Evolutionary conservation across 2,797 vertebrate genomes (phyloP).

Genomic region (Parauchenoglanis ngamensis): DNA sequence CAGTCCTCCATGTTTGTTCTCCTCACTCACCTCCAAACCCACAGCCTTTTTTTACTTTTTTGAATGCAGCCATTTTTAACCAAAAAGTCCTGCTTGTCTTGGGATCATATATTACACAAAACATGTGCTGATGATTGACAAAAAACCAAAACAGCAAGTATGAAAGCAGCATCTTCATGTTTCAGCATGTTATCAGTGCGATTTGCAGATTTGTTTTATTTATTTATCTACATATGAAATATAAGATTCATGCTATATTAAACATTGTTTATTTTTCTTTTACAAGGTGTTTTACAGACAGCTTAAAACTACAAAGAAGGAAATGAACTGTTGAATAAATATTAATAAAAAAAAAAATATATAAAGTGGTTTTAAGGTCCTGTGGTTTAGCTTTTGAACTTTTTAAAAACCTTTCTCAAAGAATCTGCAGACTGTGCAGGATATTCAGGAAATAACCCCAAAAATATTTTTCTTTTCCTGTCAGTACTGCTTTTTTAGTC

Average conservation of each 20-base stretch:
- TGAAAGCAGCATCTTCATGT: neutral
- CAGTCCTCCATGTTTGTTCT: neutral
- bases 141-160: neutral
- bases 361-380: neutral
- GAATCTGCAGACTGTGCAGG: slow-evolving; percentile 1
- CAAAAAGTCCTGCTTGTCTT: neutral
- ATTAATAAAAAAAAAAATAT: neutral
- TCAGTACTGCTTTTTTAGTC: slow-evolving; percentile 24
- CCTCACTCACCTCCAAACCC: neutral
- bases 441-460: slow-evolving; percentile 12
- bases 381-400: neutral
- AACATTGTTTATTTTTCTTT: neutral
- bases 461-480: slow-evolving; percentile 26
- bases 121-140: neutral
- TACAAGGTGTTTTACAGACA: neutral
- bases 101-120: neutral
- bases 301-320: neutral
- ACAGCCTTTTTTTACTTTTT: neutral
- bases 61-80: neutral
- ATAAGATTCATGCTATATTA: neutral
- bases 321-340: neutral
- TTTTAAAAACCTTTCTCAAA: neutral
- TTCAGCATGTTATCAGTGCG: neutral
- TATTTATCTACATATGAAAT: too few species aligned
- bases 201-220: neutral